Percentiles rank a stretch among this genome's conserved stretches.
These are phyloP conservation scores for Galendromus occidentalis DNA, from an alignment of 1,140 invertebrate genomes.

Conservation along the genomic window DNA sequence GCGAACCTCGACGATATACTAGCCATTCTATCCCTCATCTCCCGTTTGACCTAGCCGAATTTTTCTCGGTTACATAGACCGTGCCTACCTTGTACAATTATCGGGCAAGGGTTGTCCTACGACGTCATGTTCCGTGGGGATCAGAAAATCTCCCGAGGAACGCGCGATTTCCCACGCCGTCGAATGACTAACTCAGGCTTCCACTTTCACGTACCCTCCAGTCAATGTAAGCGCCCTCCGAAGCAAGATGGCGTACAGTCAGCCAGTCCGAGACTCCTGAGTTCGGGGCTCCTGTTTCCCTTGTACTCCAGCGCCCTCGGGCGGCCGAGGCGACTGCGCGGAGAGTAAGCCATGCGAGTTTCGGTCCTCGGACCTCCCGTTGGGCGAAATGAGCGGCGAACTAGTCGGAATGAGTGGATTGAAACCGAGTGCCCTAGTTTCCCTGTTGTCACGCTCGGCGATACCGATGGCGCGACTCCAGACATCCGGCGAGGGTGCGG, in stretches of 20 bases:
- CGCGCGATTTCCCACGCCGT: not conserved
- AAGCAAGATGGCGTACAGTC: constrained; percentile 5
- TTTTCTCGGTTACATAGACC: not conserved
- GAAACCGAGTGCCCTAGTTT: too few relatives aligned
- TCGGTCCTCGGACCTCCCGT: too few relatives aligned
- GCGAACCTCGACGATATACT: too few relatives aligned
- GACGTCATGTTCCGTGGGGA: not conserved
- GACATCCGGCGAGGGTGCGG: too few relatives aligned
- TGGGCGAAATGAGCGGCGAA: too few relatives aligned
- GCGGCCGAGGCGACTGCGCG: constrained; percentile 10
- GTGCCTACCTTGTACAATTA: not conserved
- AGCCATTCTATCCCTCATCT: not conserved
- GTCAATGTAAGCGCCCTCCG: not conserved
- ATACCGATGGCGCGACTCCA: too few relatives aligned
- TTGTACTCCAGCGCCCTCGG: not conserved
- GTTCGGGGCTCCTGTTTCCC: not conserved
- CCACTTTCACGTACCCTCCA: not conserved
- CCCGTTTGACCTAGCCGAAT: not conserved
- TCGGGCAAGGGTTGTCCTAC: not conserved
- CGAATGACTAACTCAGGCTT: not conserved
- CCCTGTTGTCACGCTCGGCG: too few relatives aligned
- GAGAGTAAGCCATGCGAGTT: not conserved
- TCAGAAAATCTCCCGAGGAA: not conserved
- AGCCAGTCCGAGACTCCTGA: not conserved
- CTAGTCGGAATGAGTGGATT: too few relatives aligned